Evolutionary conservation across 2,888 invertebrate species (phyloP).

Genomic region (Mesorhabditis belari): DNA sequence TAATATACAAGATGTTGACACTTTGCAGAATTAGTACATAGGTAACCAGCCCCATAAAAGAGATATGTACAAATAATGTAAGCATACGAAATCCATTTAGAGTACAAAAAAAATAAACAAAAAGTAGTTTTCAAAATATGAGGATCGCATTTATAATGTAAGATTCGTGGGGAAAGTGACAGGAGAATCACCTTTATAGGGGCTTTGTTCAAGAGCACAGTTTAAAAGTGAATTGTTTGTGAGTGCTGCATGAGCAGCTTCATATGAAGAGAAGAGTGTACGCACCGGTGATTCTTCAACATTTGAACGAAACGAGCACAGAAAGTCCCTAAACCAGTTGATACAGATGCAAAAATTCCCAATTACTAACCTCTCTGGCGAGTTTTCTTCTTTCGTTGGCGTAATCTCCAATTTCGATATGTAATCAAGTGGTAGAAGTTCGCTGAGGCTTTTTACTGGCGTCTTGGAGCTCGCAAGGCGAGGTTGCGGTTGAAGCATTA

Average conservation of each 20-base stretch:
- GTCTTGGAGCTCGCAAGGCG: no score
- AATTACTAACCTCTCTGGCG: not conserved
- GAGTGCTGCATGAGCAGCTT: slow-evolving; percentile 11
- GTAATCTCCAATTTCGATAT: not conserved
- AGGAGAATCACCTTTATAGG: slow-evolving; percentile 11
- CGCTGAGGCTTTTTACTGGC: not conserved
- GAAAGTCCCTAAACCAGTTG: not conserved
- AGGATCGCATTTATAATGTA: no score
- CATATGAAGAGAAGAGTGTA: slow-evolving; percentile 3
- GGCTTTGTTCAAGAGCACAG: slow-evolving; percentile 12
- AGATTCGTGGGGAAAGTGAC: slow-evolving; percentile 7
- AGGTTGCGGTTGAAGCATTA: no score
- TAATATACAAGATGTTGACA: no score
- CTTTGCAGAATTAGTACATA: no score
- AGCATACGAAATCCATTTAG: no score
- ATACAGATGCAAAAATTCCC: not conserved
- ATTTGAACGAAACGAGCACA: not conserved
- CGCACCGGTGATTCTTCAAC: not conserved
- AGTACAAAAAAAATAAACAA: no score
- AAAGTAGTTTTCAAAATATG: no score
- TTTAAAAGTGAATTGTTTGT: slow-evolving; percentile 22
- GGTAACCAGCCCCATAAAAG: not conserved
- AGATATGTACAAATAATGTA: not conserved
- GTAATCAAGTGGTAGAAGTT: not conserved
- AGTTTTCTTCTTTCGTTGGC: not conserved